Base-by-base conservation (phyloP, 2,888 invertebrate genomes). In the Ochropacha duplaris region DNA sequence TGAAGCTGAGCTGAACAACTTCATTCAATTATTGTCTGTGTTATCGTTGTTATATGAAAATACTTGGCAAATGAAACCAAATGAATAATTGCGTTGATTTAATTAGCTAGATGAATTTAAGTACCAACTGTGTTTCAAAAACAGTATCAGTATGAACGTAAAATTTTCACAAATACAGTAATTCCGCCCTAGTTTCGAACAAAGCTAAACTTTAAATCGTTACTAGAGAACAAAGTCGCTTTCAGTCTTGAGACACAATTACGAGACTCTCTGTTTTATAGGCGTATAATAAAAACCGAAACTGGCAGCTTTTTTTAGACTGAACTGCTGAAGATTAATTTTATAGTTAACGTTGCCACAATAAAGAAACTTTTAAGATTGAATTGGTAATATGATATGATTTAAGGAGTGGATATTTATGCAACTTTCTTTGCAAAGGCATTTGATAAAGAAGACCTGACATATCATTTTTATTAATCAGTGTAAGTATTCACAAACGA, bases 181-280 rank as follows among this genome's bases (percentile, higher is more conserved):
- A 86, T 78, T 75, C 77, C 83, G 74, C 74, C 84, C 68, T 80
- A 72, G 76, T 68, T 75, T 73, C 61, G 69, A 76, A 74, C 69
- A 72, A 75, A 76, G 76, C 74, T 75, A 71, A 78, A 76, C 71
- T 78, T 76, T 67, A 72, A 76, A 74, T 72, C 62, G 65, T 70
- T 69, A 62, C 63, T 56, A 54, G 54, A 71, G 71, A 76, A 76
- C 72, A 78, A 74, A 78, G 75, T 76, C 65, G 65, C 57, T 62
- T 61, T 62, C 64, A 71, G 62, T 69, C 65, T 49, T 56, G 64
- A 69, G 72, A 79, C 79, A 76, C 69, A 69, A 82, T 88, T 82
- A 87, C 84, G 86, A 86, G 31, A 74, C 83, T 85, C 84, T 86
- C 77, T 69, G 81, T 85, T 90, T 90, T 84, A 89, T 86, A 82